phyloP scores from a whole-genome alignment of 2,113 vertebrate genomes.

The Cyprinodon brontotheroides region DNA sequence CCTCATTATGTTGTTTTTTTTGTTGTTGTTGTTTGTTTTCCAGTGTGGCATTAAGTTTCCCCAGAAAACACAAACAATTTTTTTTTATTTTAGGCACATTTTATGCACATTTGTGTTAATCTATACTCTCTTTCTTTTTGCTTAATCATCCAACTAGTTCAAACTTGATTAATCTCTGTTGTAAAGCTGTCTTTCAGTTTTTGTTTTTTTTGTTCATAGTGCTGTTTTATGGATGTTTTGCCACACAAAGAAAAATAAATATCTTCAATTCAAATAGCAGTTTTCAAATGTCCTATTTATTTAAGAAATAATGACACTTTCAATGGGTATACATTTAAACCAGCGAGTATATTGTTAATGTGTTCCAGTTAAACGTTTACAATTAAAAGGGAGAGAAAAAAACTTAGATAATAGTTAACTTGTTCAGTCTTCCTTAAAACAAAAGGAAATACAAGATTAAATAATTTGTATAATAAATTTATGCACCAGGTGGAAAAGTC shows the following conservation, averaged over 20 bases:
- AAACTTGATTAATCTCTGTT: background rate
- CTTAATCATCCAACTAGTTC: background rate
- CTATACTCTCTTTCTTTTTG: background rate
- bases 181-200: background rate
- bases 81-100: too few relatives aligned
- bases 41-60: too few relatives aligned
- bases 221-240: background rate
- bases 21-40: too few relatives aligned
- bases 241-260: background rate
- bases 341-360: constrained; percentile 9
- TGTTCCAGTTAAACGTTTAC: constrained; percentile 31
- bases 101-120: too few relatives aligned
- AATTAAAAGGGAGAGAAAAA: constrained; percentile 25
- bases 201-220: background rate
- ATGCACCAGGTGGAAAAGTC: constrained; percentile 35
- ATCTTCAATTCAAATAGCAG: background rate
- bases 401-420: constrained; percentile 21
- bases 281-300: background rate
- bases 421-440: constrained; percentile 21
- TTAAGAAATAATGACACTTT: background rate
- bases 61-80: too few relatives aligned
- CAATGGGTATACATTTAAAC: background rate
- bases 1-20: too few relatives aligned
- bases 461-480: constrained; percentile 37
- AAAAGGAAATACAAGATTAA: constrained; percentile 33